These are phyloP conservation scores for Diacarnus erythraeanus DNA, from an alignment of 37 sponge, comb jelly and placozoan species.

Conservation along the genomic window DNA sequence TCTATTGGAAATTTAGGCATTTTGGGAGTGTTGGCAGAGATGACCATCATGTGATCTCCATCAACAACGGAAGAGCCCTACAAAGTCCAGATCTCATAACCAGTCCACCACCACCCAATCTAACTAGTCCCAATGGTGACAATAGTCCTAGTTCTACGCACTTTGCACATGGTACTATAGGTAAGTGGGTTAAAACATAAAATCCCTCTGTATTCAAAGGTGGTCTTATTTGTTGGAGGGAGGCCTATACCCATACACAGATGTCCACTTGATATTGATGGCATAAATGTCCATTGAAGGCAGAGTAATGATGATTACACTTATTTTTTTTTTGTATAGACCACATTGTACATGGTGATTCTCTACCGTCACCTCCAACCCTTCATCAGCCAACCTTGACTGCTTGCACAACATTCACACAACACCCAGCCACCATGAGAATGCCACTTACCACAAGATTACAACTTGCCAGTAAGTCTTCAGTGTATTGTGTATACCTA, in stretches of 20 bases:
- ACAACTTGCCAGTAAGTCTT: background rate
- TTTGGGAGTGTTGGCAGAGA: background rate
- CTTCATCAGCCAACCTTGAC: background rate
- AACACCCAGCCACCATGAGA: background rate
- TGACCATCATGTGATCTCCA: background rate
- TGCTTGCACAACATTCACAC: background rate
- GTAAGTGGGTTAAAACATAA: background rate
- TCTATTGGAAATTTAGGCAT: no score
- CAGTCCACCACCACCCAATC: no score
- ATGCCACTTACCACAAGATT: background rate
- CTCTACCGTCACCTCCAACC: background rate
- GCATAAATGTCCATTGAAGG: no score
- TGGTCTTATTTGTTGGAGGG: no score
- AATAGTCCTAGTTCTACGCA: slow-evolving; percentile 12
- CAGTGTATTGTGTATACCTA: background rate
- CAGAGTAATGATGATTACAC: no score
- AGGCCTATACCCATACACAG: no score
- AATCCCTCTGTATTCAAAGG: background rate
- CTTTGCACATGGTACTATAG: slow-evolving; percentile 6
- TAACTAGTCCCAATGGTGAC: slow-evolving; percentile 6
- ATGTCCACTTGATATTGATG: no score
- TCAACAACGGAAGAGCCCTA: background rate
- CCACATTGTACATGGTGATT: background rate
- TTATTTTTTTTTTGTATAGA: no score
- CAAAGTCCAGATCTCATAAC: background rate